phyloP scores from a whole-genome alignment of 2,113 vertebrate genomes.

The Okapia johnstoni region DNA sequence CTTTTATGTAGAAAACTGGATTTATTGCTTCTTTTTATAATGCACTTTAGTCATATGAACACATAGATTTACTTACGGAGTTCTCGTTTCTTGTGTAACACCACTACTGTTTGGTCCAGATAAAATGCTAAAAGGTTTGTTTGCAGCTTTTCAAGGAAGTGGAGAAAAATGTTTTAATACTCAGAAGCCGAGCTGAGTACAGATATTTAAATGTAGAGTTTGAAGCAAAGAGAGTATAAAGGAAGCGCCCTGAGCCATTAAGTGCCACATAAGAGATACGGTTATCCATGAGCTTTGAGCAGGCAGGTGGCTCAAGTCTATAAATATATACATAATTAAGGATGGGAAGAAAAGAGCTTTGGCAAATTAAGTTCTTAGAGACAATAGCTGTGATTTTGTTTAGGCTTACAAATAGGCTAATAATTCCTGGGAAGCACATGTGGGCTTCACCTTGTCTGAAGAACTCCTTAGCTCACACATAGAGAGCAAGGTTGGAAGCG shows the following conservation, averaged over 20 bases:
- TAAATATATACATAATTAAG: background rate
- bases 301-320: background rate
- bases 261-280: background rate
- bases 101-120: conserved; percentile 48
- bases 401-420: background rate
- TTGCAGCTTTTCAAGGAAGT: conserved; percentile 34
- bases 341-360: background rate
- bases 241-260: background rate
- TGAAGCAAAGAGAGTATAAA: conserved; percentile 22
- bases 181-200: conserved; percentile 27
- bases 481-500: background rate
- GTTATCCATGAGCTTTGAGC: too few relatives aligned
- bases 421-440: background rate
- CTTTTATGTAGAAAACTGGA: conserved; percentile 48
- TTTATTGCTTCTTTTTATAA: conserved; percentile 64
- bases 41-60: conserved; percentile 61
- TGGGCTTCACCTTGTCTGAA: conserved; percentile 22
- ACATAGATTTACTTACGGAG: conserved; percentile 55
- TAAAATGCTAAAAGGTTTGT: conserved; percentile 41
- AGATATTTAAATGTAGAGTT: conserved; percentile 37
- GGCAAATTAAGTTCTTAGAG: conserved; percentile 35
- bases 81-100: background rate
- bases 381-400: background rate
- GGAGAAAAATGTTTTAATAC: conserved; percentile 7
- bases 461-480: background rate